Evolutionary conservation across 2,888 invertebrate genomes (phyloP).

Genomic region (Kuschelorhynchus macadamiae): DNA sequence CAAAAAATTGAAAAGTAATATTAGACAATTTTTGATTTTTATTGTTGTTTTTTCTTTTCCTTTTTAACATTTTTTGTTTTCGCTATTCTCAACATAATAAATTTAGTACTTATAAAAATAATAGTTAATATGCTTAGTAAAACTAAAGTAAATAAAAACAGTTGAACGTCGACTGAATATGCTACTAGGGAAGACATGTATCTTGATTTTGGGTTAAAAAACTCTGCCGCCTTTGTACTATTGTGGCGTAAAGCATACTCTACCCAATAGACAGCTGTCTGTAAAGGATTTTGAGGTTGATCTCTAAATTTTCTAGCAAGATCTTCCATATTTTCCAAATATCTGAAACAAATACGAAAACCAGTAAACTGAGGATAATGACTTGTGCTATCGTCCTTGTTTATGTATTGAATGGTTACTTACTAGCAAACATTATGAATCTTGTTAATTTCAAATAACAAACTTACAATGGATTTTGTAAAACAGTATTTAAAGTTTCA

Average conservation of each 20-base stretch:
- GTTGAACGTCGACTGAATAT: conserved; percentile 22
- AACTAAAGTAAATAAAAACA: conserved; percentile 7
- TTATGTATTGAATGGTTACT: too few relatives aligned
- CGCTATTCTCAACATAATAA: too few relatives aligned
- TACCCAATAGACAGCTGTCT: conserved; percentile 37
- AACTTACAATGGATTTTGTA: conserved; percentile 41
- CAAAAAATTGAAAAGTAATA: too few relatives aligned
- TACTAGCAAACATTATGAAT: too few relatives aligned
- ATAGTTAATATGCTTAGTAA: too few relatives aligned
- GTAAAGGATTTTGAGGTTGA: conserved; percentile 27
- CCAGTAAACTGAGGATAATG: neutral
- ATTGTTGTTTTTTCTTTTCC: too few relatives aligned
- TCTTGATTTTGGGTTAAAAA: conserved; percentile 30
- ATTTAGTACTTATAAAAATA: too few relatives aligned
- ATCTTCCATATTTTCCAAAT: conserved; percentile 36
- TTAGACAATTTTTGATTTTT: too few relatives aligned
- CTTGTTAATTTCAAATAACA: too few relatives aligned
- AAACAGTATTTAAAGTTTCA: conserved; percentile 24
- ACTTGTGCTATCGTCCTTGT: too few relatives aligned
- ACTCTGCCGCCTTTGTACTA: conserved; percentile 26
- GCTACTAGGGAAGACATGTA: conserved; percentile 9
- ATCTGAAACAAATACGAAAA: conserved; percentile 14
- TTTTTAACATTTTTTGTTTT: too few relatives aligned
- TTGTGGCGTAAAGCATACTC: conserved; percentile 34
- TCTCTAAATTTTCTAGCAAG: conserved; percentile 33